Conservation (phyloP, 2,113 vertebrate species). For the Aythya baeri region DNA sequence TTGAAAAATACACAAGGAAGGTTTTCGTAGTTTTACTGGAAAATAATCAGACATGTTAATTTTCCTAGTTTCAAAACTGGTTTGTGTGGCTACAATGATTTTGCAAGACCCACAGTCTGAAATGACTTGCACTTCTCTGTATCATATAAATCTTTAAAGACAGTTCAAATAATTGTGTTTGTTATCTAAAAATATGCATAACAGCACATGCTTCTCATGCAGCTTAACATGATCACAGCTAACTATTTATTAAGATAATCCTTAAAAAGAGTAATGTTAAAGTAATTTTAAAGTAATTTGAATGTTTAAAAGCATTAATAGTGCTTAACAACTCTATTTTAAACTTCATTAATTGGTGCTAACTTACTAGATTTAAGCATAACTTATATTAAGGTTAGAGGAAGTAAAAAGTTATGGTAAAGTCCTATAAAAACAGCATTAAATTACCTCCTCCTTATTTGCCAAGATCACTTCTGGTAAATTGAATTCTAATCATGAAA, state of each 20-base stretch:
- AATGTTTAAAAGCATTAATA: background rate
- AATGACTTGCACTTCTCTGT: background rate
- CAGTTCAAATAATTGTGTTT: background rate
- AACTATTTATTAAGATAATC: background rate
- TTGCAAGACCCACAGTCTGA: background rate
- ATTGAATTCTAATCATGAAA: background rate
- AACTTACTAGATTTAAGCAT: background rate
- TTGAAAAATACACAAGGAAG: background rate
- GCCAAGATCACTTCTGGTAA: background rate
- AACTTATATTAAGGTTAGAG: background rate
- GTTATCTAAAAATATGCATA: background rate
- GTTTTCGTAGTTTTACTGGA: background rate
- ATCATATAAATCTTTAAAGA: background rate
- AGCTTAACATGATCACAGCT: background rate
- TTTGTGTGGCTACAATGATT: background rate
- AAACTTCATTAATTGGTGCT: background rate
- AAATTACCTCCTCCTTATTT: background rate
- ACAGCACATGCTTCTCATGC: background rate
- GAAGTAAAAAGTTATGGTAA: background rate
- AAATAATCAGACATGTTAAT: background rate
- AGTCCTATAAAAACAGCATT: background rate
- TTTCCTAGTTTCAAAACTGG: background rate
- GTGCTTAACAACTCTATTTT: background rate
- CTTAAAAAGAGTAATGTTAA: background rate
- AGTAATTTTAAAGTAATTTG: background rate